Evolutionary conservation across 2,888 invertebrate species (phyloP).

Genomic region (Drosophila leonis): DNA sequence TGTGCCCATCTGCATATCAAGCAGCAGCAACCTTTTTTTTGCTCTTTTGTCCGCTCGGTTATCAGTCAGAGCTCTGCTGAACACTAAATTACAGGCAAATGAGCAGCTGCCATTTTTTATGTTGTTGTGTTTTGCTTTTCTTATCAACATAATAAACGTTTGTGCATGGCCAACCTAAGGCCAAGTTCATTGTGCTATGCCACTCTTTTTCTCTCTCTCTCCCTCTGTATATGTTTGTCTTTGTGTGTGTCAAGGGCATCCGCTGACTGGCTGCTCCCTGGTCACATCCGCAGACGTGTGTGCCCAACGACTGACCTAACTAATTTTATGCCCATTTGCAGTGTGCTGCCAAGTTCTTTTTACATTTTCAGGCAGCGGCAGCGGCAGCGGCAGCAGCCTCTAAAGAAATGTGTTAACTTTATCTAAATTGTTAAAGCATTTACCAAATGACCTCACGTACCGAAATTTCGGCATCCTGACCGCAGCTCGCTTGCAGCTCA

Average conservation of each 20-base stretch:
- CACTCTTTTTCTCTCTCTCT: not conserved
- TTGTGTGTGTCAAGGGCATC: slow-evolving; percentile 64
- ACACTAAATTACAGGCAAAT: slow-evolving; percentile 69
- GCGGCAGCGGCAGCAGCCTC: slow-evolving; percentile 2
- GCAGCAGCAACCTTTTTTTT: slow-evolving; percentile 30
- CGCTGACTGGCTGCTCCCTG: slow-evolving; percentile 40
- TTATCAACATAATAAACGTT: slow-evolving; percentile 71
- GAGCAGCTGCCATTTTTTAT: slow-evolving; percentile 57
- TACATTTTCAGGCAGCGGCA: slow-evolving; percentile 42
- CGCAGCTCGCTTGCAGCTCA: slow-evolving; percentile 2
- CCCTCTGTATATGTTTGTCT: slow-evolving; percentile 1
- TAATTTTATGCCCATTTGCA: slow-evolving; percentile 79
- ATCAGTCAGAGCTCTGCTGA: slow-evolving; percentile 61
- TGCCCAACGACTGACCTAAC: slow-evolving; percentile 69
- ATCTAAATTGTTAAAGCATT: slow-evolving; percentile 84
- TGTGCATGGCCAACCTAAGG: slow-evolving; percentile 50
- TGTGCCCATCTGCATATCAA: slow-evolving; percentile 61
- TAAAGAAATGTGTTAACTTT: slow-evolving; percentile 83
- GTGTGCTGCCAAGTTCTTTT: slow-evolving; percentile 48
- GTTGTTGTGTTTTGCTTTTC: slow-evolving; percentile 36
- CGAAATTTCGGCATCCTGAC: slow-evolving; percentile 46
- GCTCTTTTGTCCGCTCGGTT: slow-evolving; percentile 30
- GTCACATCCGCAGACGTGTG: slow-evolving; percentile 69
- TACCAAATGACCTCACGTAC: slow-evolving; percentile 83
- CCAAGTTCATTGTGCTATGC: slow-evolving; percentile 67